A percentile compares a stretch with the other conserved stretches of the same genome.
Conservation (phyloP, 2,113 vertebrate genomes). For the Larimichthys crocea region DNA sequence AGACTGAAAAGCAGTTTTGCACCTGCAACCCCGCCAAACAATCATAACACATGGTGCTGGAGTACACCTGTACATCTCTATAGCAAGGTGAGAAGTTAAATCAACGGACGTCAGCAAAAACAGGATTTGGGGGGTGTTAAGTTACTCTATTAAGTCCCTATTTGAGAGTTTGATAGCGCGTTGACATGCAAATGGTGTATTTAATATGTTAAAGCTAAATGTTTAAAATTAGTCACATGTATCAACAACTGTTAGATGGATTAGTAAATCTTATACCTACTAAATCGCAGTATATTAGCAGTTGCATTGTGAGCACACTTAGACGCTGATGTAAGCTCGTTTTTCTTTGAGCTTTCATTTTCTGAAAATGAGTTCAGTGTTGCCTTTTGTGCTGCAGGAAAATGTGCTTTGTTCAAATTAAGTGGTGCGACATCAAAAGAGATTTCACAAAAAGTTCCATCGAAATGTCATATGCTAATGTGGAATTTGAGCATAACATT, state of each 20-base stretch:
- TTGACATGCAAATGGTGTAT: background rate
- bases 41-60: background rate
- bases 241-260: background rate
- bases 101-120: background rate
- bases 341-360: slow-evolving; percentile 32
- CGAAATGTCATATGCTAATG: slow-evolving; percentile 12
- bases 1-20: background rate
- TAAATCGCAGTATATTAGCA: too few species aligned
- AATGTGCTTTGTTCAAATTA: slow-evolving; percentile 36
- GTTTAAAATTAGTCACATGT: too few species aligned
- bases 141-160: background rate
- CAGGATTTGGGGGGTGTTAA: background rate
- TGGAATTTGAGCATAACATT: background rate
- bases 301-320: too few species aligned
- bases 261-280: too few species aligned
- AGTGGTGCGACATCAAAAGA: background rate
- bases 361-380: slow-evolving; percentile 23
- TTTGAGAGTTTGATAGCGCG: background rate
- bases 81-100: background rate
- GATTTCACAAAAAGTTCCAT: background rate
- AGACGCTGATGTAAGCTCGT: background rate
- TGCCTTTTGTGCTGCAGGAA: slow-evolving; percentile 34
- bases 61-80: background rate
- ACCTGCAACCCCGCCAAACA: background rate
- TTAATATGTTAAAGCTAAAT: too few species aligned